These are phyloP conservation scores for Amblyopsis hoosieri DNA, from an alignment of 2,797 vertebrate species.

Conservation along the genomic window DNA sequence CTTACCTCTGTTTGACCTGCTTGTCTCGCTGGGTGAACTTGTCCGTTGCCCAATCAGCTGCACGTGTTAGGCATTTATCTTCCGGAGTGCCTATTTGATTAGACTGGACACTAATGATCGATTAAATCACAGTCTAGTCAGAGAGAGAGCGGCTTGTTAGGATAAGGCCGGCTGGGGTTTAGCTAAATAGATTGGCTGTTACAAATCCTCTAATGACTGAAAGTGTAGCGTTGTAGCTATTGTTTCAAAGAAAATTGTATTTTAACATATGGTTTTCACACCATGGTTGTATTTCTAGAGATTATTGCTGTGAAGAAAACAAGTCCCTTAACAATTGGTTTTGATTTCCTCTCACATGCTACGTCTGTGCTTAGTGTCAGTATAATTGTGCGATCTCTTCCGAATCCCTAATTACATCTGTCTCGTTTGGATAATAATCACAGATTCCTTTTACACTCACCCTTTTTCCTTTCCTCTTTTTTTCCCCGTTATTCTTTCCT, in stretches of 20 bases:
- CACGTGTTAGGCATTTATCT: slow-evolving; percentile 57
- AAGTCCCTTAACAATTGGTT: slow-evolving; percentile 67
- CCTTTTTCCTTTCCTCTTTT: slow-evolving; percentile 17
- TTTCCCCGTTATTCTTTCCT: slow-evolving; percentile 37
- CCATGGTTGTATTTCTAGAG: slow-evolving; percentile 39
- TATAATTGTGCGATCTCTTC: slow-evolving; percentile 72
- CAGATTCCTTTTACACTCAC: slow-evolving; percentile 57
- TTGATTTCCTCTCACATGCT: slow-evolving; percentile 63
- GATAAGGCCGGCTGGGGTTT: slow-evolving; percentile 56
- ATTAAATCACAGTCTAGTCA: slow-evolving; percentile 66
- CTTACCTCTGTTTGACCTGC: slow-evolving; percentile 64
- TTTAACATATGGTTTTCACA: slow-evolving; percentile 44
- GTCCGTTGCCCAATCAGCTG: slow-evolving; percentile 42
- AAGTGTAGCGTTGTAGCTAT: slow-evolving; percentile 40
- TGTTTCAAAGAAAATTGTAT: slow-evolving; percentile 46
- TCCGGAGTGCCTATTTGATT: slow-evolving; percentile 65
- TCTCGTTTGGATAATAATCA: slow-evolving; percentile 76
- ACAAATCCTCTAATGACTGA: slow-evolving; percentile 50
- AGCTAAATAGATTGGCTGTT: slow-evolving; percentile 52
- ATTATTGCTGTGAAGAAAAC: slow-evolving; percentile 57
- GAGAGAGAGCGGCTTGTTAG: slow-evolving; percentile 58
- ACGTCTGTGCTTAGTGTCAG: slow-evolving; percentile 46
- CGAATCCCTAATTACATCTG: slow-evolving; percentile 73
- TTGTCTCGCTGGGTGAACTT: slow-evolving; percentile 54
- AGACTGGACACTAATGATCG: slow-evolving; percentile 71